Evolutionary conservation across 2,797 vertebrate species (phyloP), one percentile per base, ranked within the genome.

Genomic region (Melanotaenia parkinsoni): DNA sequence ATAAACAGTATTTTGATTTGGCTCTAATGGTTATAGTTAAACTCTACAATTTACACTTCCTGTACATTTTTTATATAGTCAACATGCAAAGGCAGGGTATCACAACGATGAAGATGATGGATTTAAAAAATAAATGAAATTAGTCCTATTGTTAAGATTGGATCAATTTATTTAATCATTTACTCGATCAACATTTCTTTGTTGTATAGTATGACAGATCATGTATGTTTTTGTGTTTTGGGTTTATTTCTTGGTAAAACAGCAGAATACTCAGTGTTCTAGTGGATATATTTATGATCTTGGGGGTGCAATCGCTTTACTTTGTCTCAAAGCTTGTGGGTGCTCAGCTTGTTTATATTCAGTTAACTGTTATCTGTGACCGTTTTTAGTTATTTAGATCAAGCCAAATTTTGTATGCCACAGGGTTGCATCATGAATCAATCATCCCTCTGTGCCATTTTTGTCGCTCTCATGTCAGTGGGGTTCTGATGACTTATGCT

Each of bases 401-500:
- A 11, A 81, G 51, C 32, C 66, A 69, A 72, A 83, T 74, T 81
- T 47, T 74, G 13, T 82, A 62, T 85, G 83, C 45, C 30, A 66
- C 35, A 67, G 58, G 3, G 58, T 72, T 57, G 59, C 26, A 16
- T 79, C 67, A 59, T 63, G 30, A 70, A 75, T 71, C 47, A 20
- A 26, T 84, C 67, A 80, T 77, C 61, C 61, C 65, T 57, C 58
- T 59, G 62, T 63, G 69, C 67, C 78, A 73, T 86, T 80, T 88
- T 62, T 70, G 63, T 80, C 59, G 67, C 68, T 75, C 67, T 69
- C 43, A 72, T 86, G 80, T 77, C 84, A 58, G 77, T 10, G 9
- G 83, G 84, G 70, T 68, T 74, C 74, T 85, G 75, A 84, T 89
- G 80, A 77, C 66, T 80, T 83, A 26, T 62, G 70, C 58, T 72